These are phyloP conservation scores for Mizuhopecten yessoensis DNA, from an alignment of 1,140 invertebrate species.

Conservation along the genomic window DNA sequence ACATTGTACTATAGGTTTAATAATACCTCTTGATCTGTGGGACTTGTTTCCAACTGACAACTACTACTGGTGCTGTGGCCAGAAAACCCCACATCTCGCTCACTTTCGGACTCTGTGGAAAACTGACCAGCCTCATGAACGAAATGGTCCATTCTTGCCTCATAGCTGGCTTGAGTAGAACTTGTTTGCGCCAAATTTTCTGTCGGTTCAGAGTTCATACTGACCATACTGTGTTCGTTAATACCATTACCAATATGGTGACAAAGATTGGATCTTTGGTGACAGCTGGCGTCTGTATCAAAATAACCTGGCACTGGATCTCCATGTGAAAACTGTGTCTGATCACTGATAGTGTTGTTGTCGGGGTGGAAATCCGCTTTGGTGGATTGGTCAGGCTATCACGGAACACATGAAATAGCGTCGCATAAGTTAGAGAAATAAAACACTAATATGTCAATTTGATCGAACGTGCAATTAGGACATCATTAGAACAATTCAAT, in stretches of 20 bases:
- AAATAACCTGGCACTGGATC: background rate
- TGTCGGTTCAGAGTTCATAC: background rate
- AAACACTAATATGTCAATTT: too few species aligned
- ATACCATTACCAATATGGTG: background rate
- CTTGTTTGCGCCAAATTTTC: background rate
- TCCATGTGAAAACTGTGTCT: background rate
- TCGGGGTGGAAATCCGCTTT: background rate
- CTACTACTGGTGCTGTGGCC: conserved; percentile 59
- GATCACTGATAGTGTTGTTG: background rate
- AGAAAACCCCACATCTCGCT: conserved; percentile 56
- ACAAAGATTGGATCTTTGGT: background rate
- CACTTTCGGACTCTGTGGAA: conserved; percentile 39
- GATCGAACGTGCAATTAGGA: too few species aligned
- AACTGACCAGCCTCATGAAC: background rate
- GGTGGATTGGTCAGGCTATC: background rate
- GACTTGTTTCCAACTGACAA: background rate
- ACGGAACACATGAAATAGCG: background rate
- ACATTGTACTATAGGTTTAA: too few species aligned
- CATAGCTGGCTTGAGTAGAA: background rate
- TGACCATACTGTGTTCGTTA: conserved; percentile 1
- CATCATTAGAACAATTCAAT: too few species aligned
- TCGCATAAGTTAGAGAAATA: too few species aligned
- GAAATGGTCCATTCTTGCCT: background rate
- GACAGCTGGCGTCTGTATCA: background rate
- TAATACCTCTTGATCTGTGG: conserved; percentile 27